phyloP scores from a whole-genome alignment of 1,140 invertebrate species.

The Macrosteles quadrilineatus region DNA sequence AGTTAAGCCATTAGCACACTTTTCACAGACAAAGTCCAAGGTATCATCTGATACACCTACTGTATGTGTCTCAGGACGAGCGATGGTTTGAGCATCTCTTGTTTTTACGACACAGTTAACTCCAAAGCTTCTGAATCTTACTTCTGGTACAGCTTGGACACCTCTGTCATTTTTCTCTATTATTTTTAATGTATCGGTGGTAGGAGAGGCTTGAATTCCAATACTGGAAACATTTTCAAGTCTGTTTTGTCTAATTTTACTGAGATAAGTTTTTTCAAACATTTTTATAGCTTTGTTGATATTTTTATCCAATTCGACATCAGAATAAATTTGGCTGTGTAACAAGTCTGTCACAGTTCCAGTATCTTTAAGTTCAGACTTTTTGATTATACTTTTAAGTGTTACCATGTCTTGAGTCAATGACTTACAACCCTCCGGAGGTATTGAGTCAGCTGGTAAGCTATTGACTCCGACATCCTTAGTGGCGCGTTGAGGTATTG shows the following conservation, averaged over 20 bases:
- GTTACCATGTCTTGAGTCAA: slow-evolving; percentile 16
- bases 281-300: slow-evolving; percentile 36
- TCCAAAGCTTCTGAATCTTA: slow-evolving; percentile 49
- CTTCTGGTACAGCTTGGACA: slow-evolving; percentile 49
- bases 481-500: not conserved
- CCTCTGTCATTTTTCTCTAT: slow-evolving; percentile 46
- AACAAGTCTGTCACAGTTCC: slow-evolving; percentile 29
- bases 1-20: slow-evolving; percentile 48
- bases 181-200: slow-evolving; percentile 40
- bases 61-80: slow-evolving; percentile 28
- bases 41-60: slow-evolving; percentile 53
- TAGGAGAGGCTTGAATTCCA: slow-evolving; percentile 25
- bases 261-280: slow-evolving; percentile 30
- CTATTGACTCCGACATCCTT: not conserved
- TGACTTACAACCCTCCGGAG: not conserved
- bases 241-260: not conserved
- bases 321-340: slow-evolving; percentile 29
- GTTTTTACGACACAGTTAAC: slow-evolving; percentile 50
- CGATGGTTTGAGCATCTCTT: slow-evolving; percentile 49
- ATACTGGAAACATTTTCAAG: slow-evolving; percentile 14
- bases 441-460: not conserved
- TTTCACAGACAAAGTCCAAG: slow-evolving; percentile 53
- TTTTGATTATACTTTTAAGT: slow-evolving; percentile 19
- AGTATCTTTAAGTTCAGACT: slow-evolving; percentile 12
- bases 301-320: slow-evolving; percentile 31